Evolutionary conservation across 2,888 invertebrate species (phyloP).

Genomic region (Acholoe squamosa): DNA sequence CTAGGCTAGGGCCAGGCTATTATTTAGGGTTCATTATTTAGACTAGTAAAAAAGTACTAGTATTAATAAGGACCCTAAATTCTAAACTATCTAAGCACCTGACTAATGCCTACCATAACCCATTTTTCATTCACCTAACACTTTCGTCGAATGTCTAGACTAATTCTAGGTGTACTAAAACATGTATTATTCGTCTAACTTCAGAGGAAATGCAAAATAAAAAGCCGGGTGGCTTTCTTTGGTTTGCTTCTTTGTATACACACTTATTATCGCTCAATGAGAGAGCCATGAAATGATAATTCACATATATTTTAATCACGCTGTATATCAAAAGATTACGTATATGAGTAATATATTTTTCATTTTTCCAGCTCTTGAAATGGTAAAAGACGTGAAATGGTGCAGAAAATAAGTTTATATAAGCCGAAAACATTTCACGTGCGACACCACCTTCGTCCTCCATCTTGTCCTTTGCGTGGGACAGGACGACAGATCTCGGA

Average conservation of each 20-base stretch:
- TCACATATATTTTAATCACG: background rate
- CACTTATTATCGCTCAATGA: background rate
- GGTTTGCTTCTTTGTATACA: background rate
- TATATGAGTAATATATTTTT: background rate
- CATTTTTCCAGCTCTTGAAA: background rate
- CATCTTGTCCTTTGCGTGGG: slow-evolving; percentile 54
- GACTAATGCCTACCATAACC: too few relatives aligned
- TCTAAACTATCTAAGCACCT: too few relatives aligned
- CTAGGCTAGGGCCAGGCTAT: too few relatives aligned
- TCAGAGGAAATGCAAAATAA: too few relatives aligned
- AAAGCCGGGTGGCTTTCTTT: too few relatives aligned
- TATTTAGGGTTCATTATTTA: too few relatives aligned
- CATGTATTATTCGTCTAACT: too few relatives aligned
- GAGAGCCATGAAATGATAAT: background rate
- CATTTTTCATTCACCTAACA: too few relatives aligned
- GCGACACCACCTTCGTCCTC: slow-evolving; percentile 34
- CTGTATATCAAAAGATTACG: background rate
- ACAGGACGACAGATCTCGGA: background rate
- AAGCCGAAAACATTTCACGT: background rate
- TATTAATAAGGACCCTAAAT: too few relatives aligned
- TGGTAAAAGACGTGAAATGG: background rate
- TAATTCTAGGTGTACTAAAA: too few relatives aligned
- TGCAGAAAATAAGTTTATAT: background rate
- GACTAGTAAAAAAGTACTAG: too few relatives aligned
- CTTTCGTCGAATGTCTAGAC: too few relatives aligned